Evolutionary conservation across 2,797 vertebrate genomes (phyloP), one percentile per base, ranked within the genome.

Genomic region (Setipinna tenuifilis): DNA sequence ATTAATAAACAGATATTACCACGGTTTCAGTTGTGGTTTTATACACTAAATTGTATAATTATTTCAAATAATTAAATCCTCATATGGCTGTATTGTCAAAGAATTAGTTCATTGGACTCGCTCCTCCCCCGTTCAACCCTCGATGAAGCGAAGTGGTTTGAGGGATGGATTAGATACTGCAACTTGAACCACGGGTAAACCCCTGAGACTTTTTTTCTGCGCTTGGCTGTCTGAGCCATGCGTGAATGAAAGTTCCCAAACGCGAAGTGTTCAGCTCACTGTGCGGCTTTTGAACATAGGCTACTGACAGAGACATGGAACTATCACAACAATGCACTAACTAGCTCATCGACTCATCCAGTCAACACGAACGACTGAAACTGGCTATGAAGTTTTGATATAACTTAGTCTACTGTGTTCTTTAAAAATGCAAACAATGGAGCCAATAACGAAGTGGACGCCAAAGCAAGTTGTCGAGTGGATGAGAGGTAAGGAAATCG

Each of bases 391-490:
- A 75, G 68, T 75, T 75, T 44, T 78, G 35, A 78, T 75, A 35
- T 54, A 54, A 54, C 17, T 19, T 41, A 35, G 35, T 25, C 25
- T 68, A 44, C 31, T 54, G 50, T 41, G 14, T 78, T 78, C 6
- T 41, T 44, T 21, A 78, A 78, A 75, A 41, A 86, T 86, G 78
- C 85, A 88, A 91, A 88, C 82, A 83, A 96, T 96, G 96, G 95
- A 96, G 86, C 95, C 96, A 59, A 95, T 96, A 89, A 96, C 95
- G 0, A 96, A 94, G 93, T 96, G 96, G 96, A 94, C 94, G 21
- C 95, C 94, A 0, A 95, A 91, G 84, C 96, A 96, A 93, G 96
- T 96, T 83, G 93, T 96, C 35, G 96, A 96, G 61, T 96, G 96
- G 96, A 96, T 96, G 96, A 95, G 90, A 93, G 96, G 96, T 95